A percentile compares a stretch with the other conserved stretches of the same genome.
phyloP scores from a whole-genome alignment of 2,797 vertebrate species.

The Alosa sapidissima region DNA sequence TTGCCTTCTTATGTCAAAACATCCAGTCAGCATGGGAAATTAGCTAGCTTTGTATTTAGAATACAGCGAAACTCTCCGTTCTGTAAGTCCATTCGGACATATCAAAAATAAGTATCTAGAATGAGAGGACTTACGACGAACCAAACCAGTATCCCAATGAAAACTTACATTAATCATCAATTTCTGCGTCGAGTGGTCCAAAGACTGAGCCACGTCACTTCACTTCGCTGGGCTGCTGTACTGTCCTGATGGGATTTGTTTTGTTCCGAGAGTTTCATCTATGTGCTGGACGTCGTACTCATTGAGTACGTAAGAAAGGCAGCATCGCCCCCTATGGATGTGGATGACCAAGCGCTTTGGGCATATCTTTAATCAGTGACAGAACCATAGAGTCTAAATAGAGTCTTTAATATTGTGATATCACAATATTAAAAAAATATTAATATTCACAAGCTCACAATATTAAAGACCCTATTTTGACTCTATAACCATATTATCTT shows the following conservation, averaged over 20 bases:
- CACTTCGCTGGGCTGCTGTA: neutral
- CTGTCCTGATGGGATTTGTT: constrained; percentile 5
- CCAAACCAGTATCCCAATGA: neutral
- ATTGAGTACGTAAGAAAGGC: too few relatives aligned
- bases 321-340: neutral
- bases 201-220: neutral
- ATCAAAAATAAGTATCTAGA: neutral
- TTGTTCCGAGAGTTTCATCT: constrained; percentile 4
- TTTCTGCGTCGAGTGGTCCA: neutral
- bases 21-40: neutral
- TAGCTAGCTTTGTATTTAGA: neutral
- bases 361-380: too few relatives aligned
- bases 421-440: too few relatives aligned
- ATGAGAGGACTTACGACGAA: neutral
- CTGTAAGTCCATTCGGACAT: neutral
- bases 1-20: too few relatives aligned
- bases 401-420: too few relatives aligned
- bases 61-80: neutral
- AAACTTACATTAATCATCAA: neutral
- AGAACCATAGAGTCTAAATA: too few relatives aligned
- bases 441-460: too few relatives aligned
- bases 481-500: too few relatives aligned
- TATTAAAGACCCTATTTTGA: too few relatives aligned
- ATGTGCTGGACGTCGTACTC: neutral
- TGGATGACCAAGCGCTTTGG: neutral